Conservation (phyloP, 1,140 invertebrate genomes). For the Zaprionus inermis region DNA sequence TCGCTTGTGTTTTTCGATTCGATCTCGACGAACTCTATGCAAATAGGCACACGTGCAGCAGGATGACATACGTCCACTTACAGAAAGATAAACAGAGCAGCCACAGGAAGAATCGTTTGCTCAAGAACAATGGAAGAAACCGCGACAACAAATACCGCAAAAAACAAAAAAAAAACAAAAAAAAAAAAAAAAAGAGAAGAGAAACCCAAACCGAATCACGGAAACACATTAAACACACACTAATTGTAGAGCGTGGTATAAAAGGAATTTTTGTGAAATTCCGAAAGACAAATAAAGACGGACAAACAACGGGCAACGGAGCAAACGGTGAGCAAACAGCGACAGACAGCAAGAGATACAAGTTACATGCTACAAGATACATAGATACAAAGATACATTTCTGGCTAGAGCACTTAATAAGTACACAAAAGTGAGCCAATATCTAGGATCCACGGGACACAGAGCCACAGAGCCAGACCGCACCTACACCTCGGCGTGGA, state of each 20-base stretch:
- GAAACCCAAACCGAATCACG: constrained; percentile 39
- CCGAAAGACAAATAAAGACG: constrained; percentile 60
- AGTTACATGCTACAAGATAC: constrained; percentile 54
- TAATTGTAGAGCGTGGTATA: constrained; percentile 62
- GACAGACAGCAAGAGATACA: constrained; percentile 49
- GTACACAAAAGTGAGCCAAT: constrained; percentile 42
- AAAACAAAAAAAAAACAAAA: constrained; percentile 44
- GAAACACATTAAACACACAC: constrained; percentile 55
- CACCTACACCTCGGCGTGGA: constrained; percentile 48
- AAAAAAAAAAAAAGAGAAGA: constrained; percentile 15
- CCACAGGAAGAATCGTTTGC: constrained; percentile 49
- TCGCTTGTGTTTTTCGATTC: neutral
- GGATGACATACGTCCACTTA: constrained; percentile 31
- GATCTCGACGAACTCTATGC: constrained; percentile 10
- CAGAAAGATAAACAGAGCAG: constrained; percentile 48
- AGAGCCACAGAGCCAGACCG: constrained; percentile 21
- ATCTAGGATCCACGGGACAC: constrained; percentile 36
- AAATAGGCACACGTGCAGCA: constrained; percentile 59
- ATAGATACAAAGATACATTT: constrained; percentile 52
- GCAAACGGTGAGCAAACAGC: constrained; percentile 49
- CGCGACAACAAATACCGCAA: constrained; percentile 75
- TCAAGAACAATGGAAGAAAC: constrained; percentile 62
- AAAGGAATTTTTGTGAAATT: constrained; percentile 78
- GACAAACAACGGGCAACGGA: constrained; percentile 29
- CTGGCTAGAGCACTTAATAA: constrained; percentile 48